Base-by-base conservation (phyloP, 2,113 vertebrate species). In the Aplodontia rufa region DNA sequence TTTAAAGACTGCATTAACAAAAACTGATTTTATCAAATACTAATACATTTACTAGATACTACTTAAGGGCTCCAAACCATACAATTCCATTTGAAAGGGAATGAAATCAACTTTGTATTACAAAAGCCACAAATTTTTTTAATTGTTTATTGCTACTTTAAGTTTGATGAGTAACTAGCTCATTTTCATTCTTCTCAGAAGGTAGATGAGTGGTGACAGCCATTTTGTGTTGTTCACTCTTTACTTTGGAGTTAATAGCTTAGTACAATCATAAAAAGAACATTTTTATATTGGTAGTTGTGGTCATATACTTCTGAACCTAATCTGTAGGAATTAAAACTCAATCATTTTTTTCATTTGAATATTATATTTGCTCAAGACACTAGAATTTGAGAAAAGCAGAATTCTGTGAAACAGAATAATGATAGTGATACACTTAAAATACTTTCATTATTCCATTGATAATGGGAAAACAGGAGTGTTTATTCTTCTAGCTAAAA, bases 151-250 rank as follows among this genome's bases (percentile, higher is more conserved):
- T 79, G 20, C 26, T 58, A 51, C 3, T 75, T 93, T 87, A 93
- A 84, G 76, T n/a, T 60, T 60, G 32, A 60, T 87, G 51, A 94
- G 53, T 68, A 94, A 76, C 42, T 62, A n/a, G 53, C 68, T 94
- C 8, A 49, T 93, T 26, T 89, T 91, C 80, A 45, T 91, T 92
- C 74, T 82, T 96, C 91, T n/a, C 88, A 66, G 62, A 95, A 88
- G 14, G 7, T 82, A 88, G 19, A 66, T 90, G 37, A 90, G 53
- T 91, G n/a, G 8, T 14, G 47, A 40, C 88, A 8, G 22, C 45
- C 28, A 85, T 76, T 76, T 83, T 69, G 11, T 37, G 32, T 89
- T 78, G 51, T 93, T 89, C 24, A 49, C 8, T 81, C 16, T 85
- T 89, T 84, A 79, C 14, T 55, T 16, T n/a, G 30, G 9, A 62